Conservation (phyloP, 2,797 vertebrate species). For the Esox masquinongy region DNA sequence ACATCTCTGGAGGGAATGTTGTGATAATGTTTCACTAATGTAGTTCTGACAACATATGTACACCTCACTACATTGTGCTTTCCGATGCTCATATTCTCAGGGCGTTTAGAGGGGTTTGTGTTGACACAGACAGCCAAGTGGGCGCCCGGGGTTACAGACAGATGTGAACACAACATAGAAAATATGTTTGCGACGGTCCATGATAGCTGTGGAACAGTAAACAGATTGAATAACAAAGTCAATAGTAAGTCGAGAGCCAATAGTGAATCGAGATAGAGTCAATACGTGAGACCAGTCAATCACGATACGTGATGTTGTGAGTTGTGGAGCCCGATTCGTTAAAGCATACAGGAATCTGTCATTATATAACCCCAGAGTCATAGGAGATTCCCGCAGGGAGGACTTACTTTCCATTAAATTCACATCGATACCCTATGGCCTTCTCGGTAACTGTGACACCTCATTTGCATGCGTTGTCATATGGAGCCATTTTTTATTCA, state of each 20-base stretch:
- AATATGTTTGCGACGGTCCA: background rate
- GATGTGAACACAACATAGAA: background rate
- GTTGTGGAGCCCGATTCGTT: background rate
- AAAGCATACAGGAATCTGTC: conserved; percentile 2
- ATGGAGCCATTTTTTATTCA: conserved; percentile 58
- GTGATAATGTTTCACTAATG: conserved; percentile 47
- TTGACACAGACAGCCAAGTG: no score
- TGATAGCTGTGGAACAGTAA: background rate
- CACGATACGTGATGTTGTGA: background rate
- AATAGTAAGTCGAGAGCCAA: background rate
- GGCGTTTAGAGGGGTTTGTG: conserved; percentile 18
- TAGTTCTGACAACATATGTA: conserved; percentile 46
- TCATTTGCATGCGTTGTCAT: conserved; percentile 42
- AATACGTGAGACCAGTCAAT: background rate
- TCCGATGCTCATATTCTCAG: conserved; percentile 13
- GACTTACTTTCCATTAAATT: conserved; percentile 41
- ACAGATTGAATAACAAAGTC: background rate
- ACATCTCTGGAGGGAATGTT: conserved; percentile 28
- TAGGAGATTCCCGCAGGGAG: conserved; percentile 36
- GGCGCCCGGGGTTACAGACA: no score
- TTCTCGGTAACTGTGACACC: conserved; percentile 55
- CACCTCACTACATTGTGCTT: conserved; percentile 6
- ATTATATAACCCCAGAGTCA: conserved; percentile 6
- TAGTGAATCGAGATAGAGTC: background rate
- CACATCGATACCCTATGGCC: conserved; percentile 54